Evolutionary conservation across 2,888 invertebrate species (phyloP), one percentile per base, ranked within the genome.

Genomic region (Serrognathus titanus): DNA sequence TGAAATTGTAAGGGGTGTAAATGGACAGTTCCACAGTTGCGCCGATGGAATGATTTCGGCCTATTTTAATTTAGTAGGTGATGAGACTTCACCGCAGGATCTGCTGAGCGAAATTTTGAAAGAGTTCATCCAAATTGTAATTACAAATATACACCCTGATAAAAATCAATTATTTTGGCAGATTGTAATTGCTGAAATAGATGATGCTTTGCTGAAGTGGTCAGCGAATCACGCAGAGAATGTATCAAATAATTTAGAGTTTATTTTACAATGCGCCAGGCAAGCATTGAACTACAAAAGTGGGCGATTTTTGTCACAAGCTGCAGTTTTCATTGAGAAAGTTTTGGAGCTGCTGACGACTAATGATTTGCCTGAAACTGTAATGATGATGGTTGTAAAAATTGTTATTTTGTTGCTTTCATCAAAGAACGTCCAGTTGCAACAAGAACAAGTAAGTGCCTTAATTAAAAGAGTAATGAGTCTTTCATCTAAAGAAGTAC

Each of bases 1-100:
- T 79, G 94, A 97, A 80, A 89, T 94, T 55, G 76, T 95, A 43
- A 86, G 87, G 70, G 96, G 96, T n/a, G n/a, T n/a, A n/a, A n/a
- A 78, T 57, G 88, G 89, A 1, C 88, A 92, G 68, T 91, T 97
- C 71, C 95, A 97, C 73, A 94, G 90, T 62, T 88, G 89, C 67
- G 85, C 90, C 1, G 87, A 87, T 51, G 81, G 83, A 53, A 85
- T 92, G 66, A 73, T 95, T 2, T 83, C 84, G 37, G 74, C 90
- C 46, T 79, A 90, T 10, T 79, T 94, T 2, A 81, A 85, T 58
- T 81, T 84, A 38, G 72, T 92, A 1, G 77, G 78, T 61, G 82
- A 84, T 31, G 67, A 76, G 5, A 71, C 78, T n/a, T 72, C 81
- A 41, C 78, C 84, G 48, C 82, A 84, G 69, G 75, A 80, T 51